phyloP scores from a whole-genome alignment of 1,140 invertebrate genomes.

The Eriocheir sinensis region DNA sequence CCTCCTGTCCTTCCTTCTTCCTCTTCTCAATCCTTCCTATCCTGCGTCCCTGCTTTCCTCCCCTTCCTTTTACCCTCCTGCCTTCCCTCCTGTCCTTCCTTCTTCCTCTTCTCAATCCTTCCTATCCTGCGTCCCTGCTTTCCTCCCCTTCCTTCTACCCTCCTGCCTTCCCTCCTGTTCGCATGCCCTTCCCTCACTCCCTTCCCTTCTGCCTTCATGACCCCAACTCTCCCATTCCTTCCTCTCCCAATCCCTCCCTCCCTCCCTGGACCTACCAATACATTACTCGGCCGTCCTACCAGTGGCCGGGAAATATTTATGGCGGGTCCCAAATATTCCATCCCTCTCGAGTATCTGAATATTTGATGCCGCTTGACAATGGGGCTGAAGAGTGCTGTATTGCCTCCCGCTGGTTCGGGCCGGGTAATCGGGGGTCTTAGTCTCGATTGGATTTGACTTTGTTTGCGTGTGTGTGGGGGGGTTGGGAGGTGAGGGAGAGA shows the following conservation, averaged over 20 bases:
- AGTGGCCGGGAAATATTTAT: neutral
- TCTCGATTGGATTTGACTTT: neutral
- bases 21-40: no score
- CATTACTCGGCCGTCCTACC: neutral
- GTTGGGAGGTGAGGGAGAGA: no score
- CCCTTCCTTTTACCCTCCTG: no score
- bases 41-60: no score
- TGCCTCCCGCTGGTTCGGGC: neutral
- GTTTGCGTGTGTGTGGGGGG: neutral
- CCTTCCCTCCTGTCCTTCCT: neutral
- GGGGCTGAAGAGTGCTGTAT: conserved; percentile 8
- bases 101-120: no score
- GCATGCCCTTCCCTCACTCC: no score
- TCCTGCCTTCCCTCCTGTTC: no score
- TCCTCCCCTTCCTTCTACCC: no score
- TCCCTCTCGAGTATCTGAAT: neutral
- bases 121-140: no score
- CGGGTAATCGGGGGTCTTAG: neutral
- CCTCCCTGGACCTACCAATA: neutral
- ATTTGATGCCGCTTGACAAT: neutral
- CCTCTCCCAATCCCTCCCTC: no score
- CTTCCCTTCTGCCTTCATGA: neutral
- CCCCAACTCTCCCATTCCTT: neutral
- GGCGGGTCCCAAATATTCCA: neutral
- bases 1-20: no score